Conservation (phyloP, 2,113 vertebrate genomes). For the Lamprotornis superbus region DNA sequence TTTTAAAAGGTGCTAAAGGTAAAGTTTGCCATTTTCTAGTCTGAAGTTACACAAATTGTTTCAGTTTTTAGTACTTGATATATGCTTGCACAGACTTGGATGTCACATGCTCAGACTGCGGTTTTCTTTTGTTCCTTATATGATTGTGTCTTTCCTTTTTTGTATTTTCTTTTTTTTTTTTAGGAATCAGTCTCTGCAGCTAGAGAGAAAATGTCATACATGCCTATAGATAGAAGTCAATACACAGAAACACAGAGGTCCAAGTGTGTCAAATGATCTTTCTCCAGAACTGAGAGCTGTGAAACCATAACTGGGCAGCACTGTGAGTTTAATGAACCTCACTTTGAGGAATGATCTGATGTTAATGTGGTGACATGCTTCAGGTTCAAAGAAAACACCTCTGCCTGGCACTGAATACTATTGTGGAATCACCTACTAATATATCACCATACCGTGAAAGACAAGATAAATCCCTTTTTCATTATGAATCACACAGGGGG, state of each 20-base stretch:
- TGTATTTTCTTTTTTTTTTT: neutral
- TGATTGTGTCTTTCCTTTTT: neutral
- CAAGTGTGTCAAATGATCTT: neutral
- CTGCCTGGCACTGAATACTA: neutral
- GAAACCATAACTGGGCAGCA: neutral
- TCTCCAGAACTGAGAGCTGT: neutral
- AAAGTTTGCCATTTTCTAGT: neutral
- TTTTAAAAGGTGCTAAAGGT: neutral
- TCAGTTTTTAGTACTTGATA: neutral
- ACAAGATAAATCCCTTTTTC: constrained; percentile 1
- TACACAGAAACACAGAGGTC: neutral
- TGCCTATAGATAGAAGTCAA: neutral
- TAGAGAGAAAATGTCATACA: neutral
- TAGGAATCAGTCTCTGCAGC: neutral
- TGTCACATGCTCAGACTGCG: neutral
- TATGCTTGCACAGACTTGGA: neutral
- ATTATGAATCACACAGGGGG: neutral
- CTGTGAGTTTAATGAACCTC: neutral
- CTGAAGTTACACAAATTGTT: neutral
- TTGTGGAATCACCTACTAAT: neutral
- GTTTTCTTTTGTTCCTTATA: constrained; percentile 34
- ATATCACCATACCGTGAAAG: neutral
- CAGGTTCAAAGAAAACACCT: neutral
- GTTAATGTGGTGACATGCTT: neutral
- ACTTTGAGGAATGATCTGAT: neutral